Percentiles rank a stretch among this genome's conserved stretches.
These are phyloP conservation scores for Leucophenga varia DNA, from an alignment of 1,140 invertebrate genomes.

Conservation along the genomic window DNA sequence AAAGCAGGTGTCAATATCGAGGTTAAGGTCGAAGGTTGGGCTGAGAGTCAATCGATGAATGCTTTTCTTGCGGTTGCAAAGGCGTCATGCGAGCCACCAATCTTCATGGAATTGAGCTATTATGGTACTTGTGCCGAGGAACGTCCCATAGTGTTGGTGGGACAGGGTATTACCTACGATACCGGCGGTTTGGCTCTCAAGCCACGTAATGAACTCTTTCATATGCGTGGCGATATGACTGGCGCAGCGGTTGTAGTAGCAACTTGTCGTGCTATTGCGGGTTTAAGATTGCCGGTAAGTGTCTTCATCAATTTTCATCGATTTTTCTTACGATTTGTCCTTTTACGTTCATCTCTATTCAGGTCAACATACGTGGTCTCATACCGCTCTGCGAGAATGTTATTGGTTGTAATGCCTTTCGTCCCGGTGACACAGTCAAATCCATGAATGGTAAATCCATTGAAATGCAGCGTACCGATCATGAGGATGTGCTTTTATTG, in stretches of 20 bases:
- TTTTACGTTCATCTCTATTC: too few species aligned
- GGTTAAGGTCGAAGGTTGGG: constrained; percentile 68
- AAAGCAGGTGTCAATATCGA: constrained; percentile 59
- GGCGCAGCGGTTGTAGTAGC: constrained; percentile 78
- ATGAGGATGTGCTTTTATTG: constrained; percentile 83
- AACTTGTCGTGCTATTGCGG: constrained; percentile 67
- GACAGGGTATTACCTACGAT: constrained; percentile 88
- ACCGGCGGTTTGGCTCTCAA: constrained; percentile 70
- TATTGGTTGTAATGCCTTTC: too few species aligned
- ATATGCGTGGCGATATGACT: too few species aligned
- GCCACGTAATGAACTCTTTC: constrained; percentile 57
- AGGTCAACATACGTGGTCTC: constrained; percentile 72
- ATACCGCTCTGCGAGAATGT: constrained; percentile 84
- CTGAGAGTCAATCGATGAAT: constrained; percentile 68
- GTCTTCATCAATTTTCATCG: too few species aligned
- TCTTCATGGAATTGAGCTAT: constrained; percentile 73
- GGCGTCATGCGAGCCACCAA: constrained; percentile 70
- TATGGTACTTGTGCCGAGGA: constrained; percentile 15
- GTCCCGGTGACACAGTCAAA: constrained; percentile 79
- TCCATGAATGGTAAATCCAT: constrained; percentile 84
- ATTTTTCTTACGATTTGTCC: too few species aligned
- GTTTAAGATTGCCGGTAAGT: constrained; percentile 67
- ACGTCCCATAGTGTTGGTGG: too few species aligned
- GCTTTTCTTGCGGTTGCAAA: constrained; percentile 73
- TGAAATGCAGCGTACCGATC: constrained; percentile 85